Evolutionary conservation across 2,888 invertebrate species (phyloP), one percentile per base, ranked within the genome.

Genomic region (Ichneumoninae sp.): DNA sequence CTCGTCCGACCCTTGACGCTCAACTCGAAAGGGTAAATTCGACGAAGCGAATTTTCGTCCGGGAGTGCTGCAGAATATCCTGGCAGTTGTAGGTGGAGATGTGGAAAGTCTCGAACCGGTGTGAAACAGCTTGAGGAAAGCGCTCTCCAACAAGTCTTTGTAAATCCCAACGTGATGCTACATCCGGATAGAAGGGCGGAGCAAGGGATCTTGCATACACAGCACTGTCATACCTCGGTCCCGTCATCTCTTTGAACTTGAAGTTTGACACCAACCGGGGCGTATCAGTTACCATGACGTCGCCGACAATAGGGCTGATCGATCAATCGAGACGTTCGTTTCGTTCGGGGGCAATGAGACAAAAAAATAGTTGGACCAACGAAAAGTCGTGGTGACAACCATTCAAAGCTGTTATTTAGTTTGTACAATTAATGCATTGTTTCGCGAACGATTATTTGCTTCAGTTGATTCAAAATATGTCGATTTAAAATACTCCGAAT

Each of bases 41-140:
- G 22, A 57, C 57, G 57, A 57, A 57, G 26, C 57, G 57, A 26
- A 57, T 57, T 57, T 57, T 57, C 57, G 22, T 57, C 26, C 26
- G 10, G 22, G 57, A 57, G 8, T 57, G 57, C 57, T 57, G 26
- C 22, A 57, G 57, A 57, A 57, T 57, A 26, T 22, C 57, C 26
- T 22, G 10, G 4, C 13, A 26, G 26, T 57, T 57, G 57, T 26
- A 57, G 26, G 26, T 57, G 57, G 10, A 57, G 26, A 57, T 57
- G 26, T 4, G 7, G 57, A 57, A 57, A 57, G 57, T 57, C 57
- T 26, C 26, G 10, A 19, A 57, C 26, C 57, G 10, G 22, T 26
- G 4, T 57, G 57, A 22, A 26, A 26, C 22, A 57, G 13, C 57
- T 22, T 13, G 57, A 13, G 54, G 26, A 57, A 26, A 57, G 26